phyloP scores from a whole-genome alignment of 1,140 invertebrate species.

The Meloidogyne chitwoodi region DNA sequence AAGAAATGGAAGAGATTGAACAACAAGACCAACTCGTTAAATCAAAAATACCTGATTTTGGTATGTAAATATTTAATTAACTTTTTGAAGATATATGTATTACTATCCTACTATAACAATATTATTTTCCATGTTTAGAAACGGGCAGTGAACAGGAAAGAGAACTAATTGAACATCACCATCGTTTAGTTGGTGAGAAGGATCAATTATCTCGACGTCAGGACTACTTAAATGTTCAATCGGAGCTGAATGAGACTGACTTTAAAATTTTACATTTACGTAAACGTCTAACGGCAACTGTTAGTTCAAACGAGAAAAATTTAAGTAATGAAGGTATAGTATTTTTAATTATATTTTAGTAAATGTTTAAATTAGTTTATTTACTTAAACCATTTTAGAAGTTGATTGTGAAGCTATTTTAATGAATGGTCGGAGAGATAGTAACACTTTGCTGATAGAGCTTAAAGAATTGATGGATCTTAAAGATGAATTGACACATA shows the following conservation, averaged over 20 bases:
- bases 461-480: conserved; percentile 7
- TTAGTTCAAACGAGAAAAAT: neutral
- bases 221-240: conserved; percentile 4
- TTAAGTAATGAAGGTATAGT: neutral
- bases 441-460: neutral
- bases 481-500: conserved; percentile 2
- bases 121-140: neutral
- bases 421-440: neutral
- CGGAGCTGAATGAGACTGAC: conserved; percentile 10
- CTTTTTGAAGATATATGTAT: too few relatives aligned
- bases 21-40: neutral
- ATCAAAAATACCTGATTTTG: neutral
- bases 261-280: conserved; percentile 9
- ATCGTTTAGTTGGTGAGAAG: conserved; percentile 2
- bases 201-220: conserved; percentile 14
- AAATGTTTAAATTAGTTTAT: too few relatives aligned
- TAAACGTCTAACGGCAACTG: neutral
- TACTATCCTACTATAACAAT: too few relatives aligned
- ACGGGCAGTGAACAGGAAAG: neutral
- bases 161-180: conserved; percentile 16
- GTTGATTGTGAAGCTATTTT: neutral
- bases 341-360: neutral
- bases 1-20: conserved; percentile 2
- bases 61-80: neutral
- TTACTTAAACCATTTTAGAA: too few relatives aligned